Percentiles rank a stretch among this genome's conserved stretches.
phyloP scores from a whole-genome alignment of 2,113 vertebrate species.

The Hemicordylus capensis region DNA sequence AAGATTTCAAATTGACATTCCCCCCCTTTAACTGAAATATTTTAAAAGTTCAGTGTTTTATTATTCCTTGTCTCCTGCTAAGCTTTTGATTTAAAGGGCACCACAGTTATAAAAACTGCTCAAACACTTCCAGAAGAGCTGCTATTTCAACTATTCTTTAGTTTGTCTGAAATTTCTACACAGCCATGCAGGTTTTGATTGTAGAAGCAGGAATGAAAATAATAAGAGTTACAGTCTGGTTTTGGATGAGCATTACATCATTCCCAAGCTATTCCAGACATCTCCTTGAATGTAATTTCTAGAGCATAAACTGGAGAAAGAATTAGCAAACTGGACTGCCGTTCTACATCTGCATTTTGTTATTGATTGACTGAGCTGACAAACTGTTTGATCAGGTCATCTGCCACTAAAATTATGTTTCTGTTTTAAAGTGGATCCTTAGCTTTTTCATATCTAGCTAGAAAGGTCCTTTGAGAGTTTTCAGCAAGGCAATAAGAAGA shows the following conservation, averaged over 20 bases:
- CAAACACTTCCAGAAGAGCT: conserved; percentile 38
- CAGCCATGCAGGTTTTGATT: conserved; percentile 8
- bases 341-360: conserved; percentile 51
- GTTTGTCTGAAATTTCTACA: conserved; percentile 23
- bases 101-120: conserved; percentile 12
- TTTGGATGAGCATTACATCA: conserved; percentile 37
- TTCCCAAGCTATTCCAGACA: conserved; percentile 33
- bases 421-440: neutral
- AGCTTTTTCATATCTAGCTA: neutral
- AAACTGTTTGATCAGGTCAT: neutral
- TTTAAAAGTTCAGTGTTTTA: conserved; percentile 21
- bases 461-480: neutral
- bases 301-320: conserved; percentile 24
- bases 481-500: conserved; percentile 25
- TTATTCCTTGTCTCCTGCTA: conserved; percentile 19
- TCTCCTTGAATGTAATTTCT: conserved; percentile 45
- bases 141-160: conserved; percentile 25
- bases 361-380: conserved; percentile 1
- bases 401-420: conserved; percentile 6
- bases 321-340: neutral
- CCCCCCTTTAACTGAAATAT: neutral
- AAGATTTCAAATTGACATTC: neutral
- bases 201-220: conserved; percentile 38
- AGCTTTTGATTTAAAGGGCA: conserved; percentile 20
- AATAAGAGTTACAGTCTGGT: conserved; percentile 31